Evolutionary conservation across 2,113 vertebrate genomes (phyloP).

Genomic region (Thunnus thynnus): DNA sequence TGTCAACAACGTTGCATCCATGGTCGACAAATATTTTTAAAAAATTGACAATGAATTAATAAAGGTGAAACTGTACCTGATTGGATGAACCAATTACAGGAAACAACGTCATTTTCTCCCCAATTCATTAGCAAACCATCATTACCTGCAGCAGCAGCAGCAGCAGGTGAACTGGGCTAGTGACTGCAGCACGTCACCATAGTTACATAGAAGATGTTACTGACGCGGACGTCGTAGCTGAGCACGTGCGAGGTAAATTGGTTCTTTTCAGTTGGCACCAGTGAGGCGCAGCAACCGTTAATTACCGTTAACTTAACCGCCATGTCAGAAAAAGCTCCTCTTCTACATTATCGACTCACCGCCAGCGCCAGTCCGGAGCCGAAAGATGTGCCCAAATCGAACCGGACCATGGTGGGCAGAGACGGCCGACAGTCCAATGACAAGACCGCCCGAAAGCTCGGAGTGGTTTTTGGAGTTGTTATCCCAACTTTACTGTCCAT

Average conservation of each 20-base stretch:
- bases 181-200: neutral
- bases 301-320: neutral
- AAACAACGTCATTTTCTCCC: neutral
- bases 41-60: neutral
- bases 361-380: constrained; percentile 51
- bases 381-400: constrained; percentile 2
- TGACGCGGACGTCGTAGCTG: too few species aligned
- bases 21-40: neutral
- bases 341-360: constrained; percentile 88
- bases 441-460: constrained; percentile 80
- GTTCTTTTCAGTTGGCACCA: neutral
- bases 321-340: constrained; percentile 86
- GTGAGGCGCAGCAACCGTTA: too few species aligned
- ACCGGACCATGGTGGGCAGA: neutral
- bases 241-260: neutral
- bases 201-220: neutral
- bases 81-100: constrained; percentile 2
- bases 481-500: constrained; percentile 90
- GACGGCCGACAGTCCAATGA: neutral
- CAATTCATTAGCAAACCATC: neutral
- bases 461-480: constrained; percentile 89
- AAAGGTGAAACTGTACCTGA: neutral
- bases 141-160: neutral
- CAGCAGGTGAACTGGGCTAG: neutral
- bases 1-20: neutral